These are phyloP conservation scores for Scomber scombrus DNA, from an alignment of 2,113 vertebrate genomes.

Conservation along the genomic window DNA sequence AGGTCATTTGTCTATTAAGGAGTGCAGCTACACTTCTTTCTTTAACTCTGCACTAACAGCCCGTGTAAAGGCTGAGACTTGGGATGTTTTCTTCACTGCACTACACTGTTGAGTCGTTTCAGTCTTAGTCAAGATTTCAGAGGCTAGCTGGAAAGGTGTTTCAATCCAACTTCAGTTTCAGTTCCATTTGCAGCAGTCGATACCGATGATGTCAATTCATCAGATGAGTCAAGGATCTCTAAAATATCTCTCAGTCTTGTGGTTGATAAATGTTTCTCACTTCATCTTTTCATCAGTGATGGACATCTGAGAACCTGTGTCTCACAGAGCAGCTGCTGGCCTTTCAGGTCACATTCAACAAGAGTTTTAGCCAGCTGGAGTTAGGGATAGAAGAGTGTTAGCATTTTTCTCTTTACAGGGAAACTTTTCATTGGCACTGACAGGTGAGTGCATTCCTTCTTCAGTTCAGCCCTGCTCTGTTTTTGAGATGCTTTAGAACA, in stretches of 20 bases:
- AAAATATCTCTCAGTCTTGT: slow-evolving; percentile 41
- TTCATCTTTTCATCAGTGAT: slow-evolving; percentile 7
- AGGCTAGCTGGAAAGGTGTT: too few relatives aligned
- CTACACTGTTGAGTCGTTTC: too few relatives aligned
- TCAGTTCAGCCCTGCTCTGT: neutral
- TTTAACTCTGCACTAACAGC: too few relatives aligned
- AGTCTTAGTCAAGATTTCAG: too few relatives aligned
- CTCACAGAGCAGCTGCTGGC: neutral
- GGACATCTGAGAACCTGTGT: neutral
- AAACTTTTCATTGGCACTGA: neutral
- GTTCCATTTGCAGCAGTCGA: too few relatives aligned
- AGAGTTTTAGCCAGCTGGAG: neutral
- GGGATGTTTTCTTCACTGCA: too few relatives aligned
- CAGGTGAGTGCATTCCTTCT: neutral
- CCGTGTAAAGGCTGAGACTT: too few relatives aligned
- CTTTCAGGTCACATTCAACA: slow-evolving; percentile 23
- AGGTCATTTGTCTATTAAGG: too few relatives aligned
- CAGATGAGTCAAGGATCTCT: slow-evolving; percentile 37
- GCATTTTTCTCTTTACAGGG: neutral
- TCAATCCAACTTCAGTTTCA: too few relatives aligned
- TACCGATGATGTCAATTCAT: too few relatives aligned
- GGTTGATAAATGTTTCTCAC: slow-evolving; percentile 16
- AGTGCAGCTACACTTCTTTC: too few relatives aligned
- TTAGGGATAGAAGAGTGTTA: accelerated
- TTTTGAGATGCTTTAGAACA: neutral